phyloP scores from a whole-genome alignment of 2,113 vertebrate genomes.

The Strix aluco region DNA sequence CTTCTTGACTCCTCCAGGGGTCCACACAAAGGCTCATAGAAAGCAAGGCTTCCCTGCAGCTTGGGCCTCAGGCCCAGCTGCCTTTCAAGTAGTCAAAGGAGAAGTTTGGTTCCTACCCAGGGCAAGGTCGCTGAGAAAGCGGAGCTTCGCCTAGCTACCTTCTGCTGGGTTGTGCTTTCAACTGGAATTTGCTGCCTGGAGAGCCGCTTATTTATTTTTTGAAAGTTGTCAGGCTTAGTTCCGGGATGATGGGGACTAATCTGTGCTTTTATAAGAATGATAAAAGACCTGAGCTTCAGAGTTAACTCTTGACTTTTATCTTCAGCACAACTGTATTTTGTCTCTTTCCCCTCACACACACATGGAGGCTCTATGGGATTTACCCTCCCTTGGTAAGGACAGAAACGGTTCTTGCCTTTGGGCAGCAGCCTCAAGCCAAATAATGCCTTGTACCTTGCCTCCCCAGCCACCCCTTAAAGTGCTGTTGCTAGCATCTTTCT shows the following conservation, averaged over 20 bases:
- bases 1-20: neutral
- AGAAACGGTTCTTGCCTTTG: neutral
- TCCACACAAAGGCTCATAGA: neutral
- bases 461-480: neutral
- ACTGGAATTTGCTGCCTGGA: conserved; percentile 23
- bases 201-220: neutral
- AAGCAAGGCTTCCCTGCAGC: neutral
- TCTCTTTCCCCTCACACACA: neutral
- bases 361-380: neutral
- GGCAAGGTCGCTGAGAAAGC: neutral
- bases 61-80: conserved; percentile 13
- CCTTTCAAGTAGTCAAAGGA: conserved; percentile 13
- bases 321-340: neutral
- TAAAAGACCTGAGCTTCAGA: neutral
- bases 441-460: neutral
- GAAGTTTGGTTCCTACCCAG: neutral
- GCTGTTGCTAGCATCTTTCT: neutral
- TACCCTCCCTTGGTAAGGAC: neutral
- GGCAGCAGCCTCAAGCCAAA: neutral
- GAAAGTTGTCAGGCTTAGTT: conserved; percentile 22
- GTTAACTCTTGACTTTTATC: neutral
- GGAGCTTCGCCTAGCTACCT: conserved; percentile 14
- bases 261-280: neutral
- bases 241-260: neutral
- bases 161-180: conserved; percentile 22